Base-by-base conservation (phyloP, 1,140 invertebrate genomes). In the Bombus confusus region DNA sequence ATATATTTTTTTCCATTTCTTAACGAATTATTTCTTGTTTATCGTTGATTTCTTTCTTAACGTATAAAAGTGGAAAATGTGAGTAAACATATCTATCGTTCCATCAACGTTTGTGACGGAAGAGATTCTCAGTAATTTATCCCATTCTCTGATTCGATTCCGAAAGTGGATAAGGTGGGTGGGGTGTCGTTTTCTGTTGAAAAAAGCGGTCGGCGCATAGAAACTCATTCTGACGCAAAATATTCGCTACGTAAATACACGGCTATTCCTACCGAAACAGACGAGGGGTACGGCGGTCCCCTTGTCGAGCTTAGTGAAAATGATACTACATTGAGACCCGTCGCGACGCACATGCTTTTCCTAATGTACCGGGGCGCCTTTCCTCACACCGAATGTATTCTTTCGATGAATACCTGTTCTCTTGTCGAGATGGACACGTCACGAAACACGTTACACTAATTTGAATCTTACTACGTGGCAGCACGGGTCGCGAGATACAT, bases 381-480 rank as follows among this genome's bases (percentile, higher is more conserved):
- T 52, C 47, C 18, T 52, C 47, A 6, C 47, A 0, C 12, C 31
- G 73, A 37, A 75, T 57, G 34, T 28, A 75, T 47, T 75, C 39
- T 43, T n/a, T 43, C 22, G 37, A 37, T 22, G 12, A 9, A 15
- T 18, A 69, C 2, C 12, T 0, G 39, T 57, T 75, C 52, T 31
- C 22, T 75, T 1, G 18, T 8, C 72, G 12, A 34, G 15, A n/a
- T 18, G 34, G 22, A 25, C 15, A n/a, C 8, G 28, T 10, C 5
- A 28, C 4, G 18, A 52, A 28, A 75, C 41, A 57, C 13, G 47
- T 75, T 75, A 15, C 4, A 15, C 12, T 75, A 37, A 75, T 13
- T 74, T 34, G 25, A 57, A 75, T 75, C 57, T 75, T 75, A 74
- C 28, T 75, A 9, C 73, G 22, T 15, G 47, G 47, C 47, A 47